Base-by-base conservation (phyloP, 1,140 invertebrate species). In the Bradysia coprophila region DNA sequence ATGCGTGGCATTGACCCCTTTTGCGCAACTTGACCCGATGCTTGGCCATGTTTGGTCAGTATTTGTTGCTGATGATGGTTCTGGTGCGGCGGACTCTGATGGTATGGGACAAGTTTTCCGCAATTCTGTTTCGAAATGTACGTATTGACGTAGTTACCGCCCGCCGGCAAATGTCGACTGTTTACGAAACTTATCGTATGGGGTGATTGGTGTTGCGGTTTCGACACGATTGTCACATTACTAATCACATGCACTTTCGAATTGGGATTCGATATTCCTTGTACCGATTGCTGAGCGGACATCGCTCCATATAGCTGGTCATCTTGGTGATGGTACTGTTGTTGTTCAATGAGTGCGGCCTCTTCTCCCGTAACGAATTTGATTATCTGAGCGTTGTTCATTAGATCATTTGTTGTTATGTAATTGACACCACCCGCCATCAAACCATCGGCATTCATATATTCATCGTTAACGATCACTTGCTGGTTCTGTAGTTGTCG, bases 211-310 rank as follows among this genome's bases (percentile, higher is more conserved):
- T 41, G 38, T 21, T 34, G 24, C 21, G 36, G 11, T n/a, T 59
- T 59, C 10, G 57, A 56, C 20, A 59, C 44, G 19, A 59, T 53
- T 20, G 57, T 59, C 40, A 59, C 49, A 52, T 59, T 59, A 40
- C 57, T 54, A 9, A 59, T 48, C 38, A 59, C 38, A 23, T 39
- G 38, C 2, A 39, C 38, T 18, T 39, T 39, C 5, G 38, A 39
- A 16, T 39, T 39, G 13, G 38, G 38, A 21, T 22, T 11, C 10
- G 15, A 6, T 11, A 21, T 21, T 57, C 45, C 47, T 57, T 56
- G 0, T n/a, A n/a, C n/a, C 55, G 56, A 52, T 42, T 18, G 48
- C 10, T 39, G 21, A 20, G 38, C 16, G 18, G 34, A 37, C 16
- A 16, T 5, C 44, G 8, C 16, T 5, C 42, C 38, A 34, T 22